These are phyloP conservation scores for Bucorvus abyssinicus DNA, from an alignment of 2,797 vertebrate species.

Conservation along the genomic window DNA sequence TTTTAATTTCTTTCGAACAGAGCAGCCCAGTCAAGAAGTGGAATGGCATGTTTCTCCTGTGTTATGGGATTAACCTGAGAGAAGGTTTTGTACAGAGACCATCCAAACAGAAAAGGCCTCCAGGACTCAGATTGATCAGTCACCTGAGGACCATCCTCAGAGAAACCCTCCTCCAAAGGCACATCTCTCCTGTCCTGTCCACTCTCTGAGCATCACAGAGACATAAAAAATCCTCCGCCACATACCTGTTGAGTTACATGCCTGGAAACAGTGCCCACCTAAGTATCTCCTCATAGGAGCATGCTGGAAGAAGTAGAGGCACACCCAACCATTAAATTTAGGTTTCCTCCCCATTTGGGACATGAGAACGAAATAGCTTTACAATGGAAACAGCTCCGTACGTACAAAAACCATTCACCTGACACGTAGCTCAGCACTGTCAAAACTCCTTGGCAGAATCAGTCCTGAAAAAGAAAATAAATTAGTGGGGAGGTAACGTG, in stretches of 20 bases:
- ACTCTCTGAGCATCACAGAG: rapidly evolving
- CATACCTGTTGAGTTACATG: rapidly evolving
- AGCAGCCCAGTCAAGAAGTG: neutral
- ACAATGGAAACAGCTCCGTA: rapidly evolving
- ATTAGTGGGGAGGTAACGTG: neutral
- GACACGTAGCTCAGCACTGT: neutral
- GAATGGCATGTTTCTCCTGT: neutral
- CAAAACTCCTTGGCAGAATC: neutral
- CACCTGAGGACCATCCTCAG: neutral
- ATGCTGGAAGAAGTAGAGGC: neutral
- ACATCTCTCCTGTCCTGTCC: neutral
- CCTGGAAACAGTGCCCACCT: neutral
- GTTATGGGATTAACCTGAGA: neutral
- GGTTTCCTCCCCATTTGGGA: neutral
- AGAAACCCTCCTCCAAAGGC: neutral
- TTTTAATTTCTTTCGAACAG: neutral
- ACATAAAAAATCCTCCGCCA: neutral
- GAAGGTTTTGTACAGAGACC: neutral
- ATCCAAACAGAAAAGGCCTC: neutral
- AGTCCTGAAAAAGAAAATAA: neutral
- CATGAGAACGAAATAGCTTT: neutral
- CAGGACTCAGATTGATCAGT: neutral
- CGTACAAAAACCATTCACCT: neutral
- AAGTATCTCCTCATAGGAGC: neutral
- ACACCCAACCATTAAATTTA: neutral